These are phyloP conservation scores for Anas flavirostris DNA, from an alignment of 2,797 vertebrate species.

Conservation along the genomic window DNA sequence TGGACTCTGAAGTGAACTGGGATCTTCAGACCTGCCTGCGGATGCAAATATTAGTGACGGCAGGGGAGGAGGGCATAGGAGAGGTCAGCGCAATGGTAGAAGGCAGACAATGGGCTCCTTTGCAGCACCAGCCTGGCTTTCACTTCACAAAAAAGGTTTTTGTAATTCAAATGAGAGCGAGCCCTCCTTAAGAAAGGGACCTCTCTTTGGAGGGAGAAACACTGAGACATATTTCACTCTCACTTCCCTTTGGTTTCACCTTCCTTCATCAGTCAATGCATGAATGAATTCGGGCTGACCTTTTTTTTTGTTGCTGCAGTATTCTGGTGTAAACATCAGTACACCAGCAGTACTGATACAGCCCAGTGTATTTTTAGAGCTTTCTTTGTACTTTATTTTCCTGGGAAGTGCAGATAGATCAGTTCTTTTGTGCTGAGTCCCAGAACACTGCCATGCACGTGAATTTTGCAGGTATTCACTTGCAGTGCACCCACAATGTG, in stretches of 20 bases:
- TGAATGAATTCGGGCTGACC: constrained; percentile 17
- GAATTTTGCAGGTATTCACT: neutral
- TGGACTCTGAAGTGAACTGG: neutral
- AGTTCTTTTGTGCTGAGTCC: neutral
- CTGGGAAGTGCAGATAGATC: neutral
- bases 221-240: neutral
- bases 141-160: constrained; percentile 13
- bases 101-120: neutral
- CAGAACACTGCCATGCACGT: accelerated
- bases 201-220: constrained; percentile 4
- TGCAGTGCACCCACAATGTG: neutral
- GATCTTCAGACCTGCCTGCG: neutral
- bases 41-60: neutral
- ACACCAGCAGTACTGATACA: neutral
- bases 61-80: neutral
- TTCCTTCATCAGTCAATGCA: neutral
- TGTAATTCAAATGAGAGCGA: constrained; percentile 52
- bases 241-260: constrained; percentile 32
- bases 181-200: neutral
- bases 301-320: neutral
- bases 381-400: neutral
- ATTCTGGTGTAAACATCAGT: neutral
- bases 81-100: neutral
- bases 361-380: neutral
- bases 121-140: constrained; percentile 24